These are phyloP conservation scores for Hippoglossus hippoglossus DNA, from an alignment of 2,797 vertebrate genomes.

Conservation along the genomic window DNA sequence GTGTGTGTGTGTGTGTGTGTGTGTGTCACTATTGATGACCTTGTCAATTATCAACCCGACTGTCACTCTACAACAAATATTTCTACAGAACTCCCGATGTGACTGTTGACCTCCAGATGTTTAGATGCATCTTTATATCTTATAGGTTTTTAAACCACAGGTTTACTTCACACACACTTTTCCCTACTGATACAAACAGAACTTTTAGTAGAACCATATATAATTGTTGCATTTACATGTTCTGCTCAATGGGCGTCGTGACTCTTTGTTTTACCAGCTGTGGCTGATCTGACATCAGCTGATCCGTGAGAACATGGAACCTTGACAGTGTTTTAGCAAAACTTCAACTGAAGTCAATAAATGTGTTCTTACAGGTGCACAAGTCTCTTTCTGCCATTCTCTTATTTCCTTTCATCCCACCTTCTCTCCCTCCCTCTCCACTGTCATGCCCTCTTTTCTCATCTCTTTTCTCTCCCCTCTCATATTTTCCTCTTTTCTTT, in stretches of 20 bases:
- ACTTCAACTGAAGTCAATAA: neutral
- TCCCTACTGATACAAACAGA: no score
- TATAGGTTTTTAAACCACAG: no score
- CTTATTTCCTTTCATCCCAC: neutral
- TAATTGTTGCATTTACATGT: no score
- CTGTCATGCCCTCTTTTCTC: neutral
- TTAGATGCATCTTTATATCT: neutral
- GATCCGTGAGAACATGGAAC: neutral
- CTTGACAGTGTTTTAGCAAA: neutral
- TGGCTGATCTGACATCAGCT: no score
- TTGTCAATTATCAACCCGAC: constrained; percentile 32
- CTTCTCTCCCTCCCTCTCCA: neutral
- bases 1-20: constrained; percentile 1
- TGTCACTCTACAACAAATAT: constrained; percentile 13
- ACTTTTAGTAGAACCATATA: no score
- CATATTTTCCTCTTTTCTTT: neutral
- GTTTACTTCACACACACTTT: no score
- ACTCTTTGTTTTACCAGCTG: no score
- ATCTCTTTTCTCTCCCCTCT: neutral
- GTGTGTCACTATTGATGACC: constrained; percentile 32
- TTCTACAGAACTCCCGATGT: neutral
- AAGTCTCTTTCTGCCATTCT: neutral
- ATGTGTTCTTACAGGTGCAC: neutral
- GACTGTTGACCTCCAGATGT: neutral
- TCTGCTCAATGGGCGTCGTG: no score